phyloP scores from a whole-genome alignment of 2,797 vertebrate species.

The Anableps anableps region DNA sequence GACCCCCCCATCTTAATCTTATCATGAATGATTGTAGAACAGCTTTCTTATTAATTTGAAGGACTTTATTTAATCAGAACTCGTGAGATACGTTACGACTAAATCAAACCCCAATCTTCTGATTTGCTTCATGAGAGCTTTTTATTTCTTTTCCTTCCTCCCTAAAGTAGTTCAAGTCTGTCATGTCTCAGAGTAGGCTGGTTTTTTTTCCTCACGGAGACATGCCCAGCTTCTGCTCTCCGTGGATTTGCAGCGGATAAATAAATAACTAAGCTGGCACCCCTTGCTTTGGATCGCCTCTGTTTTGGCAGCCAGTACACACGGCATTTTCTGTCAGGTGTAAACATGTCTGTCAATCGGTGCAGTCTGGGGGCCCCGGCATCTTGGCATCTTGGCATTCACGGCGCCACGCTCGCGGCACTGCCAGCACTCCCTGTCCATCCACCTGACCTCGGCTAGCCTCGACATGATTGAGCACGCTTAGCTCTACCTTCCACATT shows the following conservation, averaged over 20 bases:
- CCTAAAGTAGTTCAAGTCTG: slow-evolving; percentile 54
- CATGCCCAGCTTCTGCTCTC: slow-evolving; percentile 62
- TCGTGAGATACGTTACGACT: slow-evolving; percentile 21
- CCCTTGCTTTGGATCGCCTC: slow-evolving; percentile 70
- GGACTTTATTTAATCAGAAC: slow-evolving; percentile 37
- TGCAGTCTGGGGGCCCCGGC: slow-evolving; percentile 44
- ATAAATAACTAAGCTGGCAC: slow-evolving; percentile 75
- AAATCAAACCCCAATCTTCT: slow-evolving; percentile 48
- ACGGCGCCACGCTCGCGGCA: slow-evolving; percentile 31
- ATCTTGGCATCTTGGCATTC: slow-evolving; percentile 59
- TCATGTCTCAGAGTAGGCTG: slow-evolving; percentile 59
- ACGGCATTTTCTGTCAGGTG: slow-evolving; percentile 74
- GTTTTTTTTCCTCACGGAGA: slow-evolving; percentile 58
- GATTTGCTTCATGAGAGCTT: slow-evolving; percentile 29
- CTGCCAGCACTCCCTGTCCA: slow-evolving; percentile 59
- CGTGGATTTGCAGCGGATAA: slow-evolving; percentile 70
- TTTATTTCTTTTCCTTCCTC: slow-evolving; percentile 23
- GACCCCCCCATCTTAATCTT: slow-evolving; percentile 16
- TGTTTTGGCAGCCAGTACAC: slow-evolving; percentile 71
- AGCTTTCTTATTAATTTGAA: slow-evolving; percentile 45
- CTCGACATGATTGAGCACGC: slow-evolving; percentile 57
- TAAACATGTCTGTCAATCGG: slow-evolving; percentile 79
- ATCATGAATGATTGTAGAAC: slow-evolving; percentile 36
- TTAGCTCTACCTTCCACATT: slow-evolving; percentile 50
- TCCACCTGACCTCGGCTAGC: slow-evolving; percentile 66